Base-by-base conservation (phyloP, 1,140 invertebrate species). In the Drosophila erecta region DNA sequence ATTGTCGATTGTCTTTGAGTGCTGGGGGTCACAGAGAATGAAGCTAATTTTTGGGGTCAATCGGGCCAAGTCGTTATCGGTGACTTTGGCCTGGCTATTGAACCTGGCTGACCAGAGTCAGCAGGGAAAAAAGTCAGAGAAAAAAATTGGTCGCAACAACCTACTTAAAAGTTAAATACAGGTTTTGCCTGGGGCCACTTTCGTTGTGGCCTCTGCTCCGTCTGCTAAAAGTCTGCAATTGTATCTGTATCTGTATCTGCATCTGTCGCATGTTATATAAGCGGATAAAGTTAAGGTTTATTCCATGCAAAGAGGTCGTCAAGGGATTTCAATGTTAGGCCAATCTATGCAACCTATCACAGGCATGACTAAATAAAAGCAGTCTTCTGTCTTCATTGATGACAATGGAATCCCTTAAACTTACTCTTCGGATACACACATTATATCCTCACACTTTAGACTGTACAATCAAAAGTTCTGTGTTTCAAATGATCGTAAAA, bases 91-190 rank as follows among this genome's bases (percentile, higher is more conserved):
- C 54, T 81, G 79, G 73, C 67, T 78, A 81, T 81, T 81, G 79
- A 81, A 81, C 79, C 71, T 81, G 71, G 61, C 49, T 61, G 30
- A 35, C 49, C 49, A 51, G 30, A 51, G 79, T 76, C 79, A 75
- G 67, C 40, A 49, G 64, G 43, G 20, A 76, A 81, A 72, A 72
- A 30, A 2, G 27, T 17, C n/a, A 30, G 2, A 30, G 30, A 8
- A 30, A 30, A 65, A 61, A 78, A 72, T 71, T 71, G 51, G 53
- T 30, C 46, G 49, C 76, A 59, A 57, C 79, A 81, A 77, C 79
- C 79, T 81, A 81, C 79, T 81, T 81, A 81, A 81, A 61, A 69
- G 58, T 60, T 81, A 74, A 81, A 81, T 81, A 81, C 79, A 46
- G 79, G 79, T 81, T 81, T 81, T 61, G 57, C 40, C 54, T 38